Percentiles rank a stretch among this genome's conserved stretches.
These are phyloP conservation scores for Margarornis squamiger DNA, from an alignment of 2,797 vertebrate species.

Conservation along the genomic window DNA sequence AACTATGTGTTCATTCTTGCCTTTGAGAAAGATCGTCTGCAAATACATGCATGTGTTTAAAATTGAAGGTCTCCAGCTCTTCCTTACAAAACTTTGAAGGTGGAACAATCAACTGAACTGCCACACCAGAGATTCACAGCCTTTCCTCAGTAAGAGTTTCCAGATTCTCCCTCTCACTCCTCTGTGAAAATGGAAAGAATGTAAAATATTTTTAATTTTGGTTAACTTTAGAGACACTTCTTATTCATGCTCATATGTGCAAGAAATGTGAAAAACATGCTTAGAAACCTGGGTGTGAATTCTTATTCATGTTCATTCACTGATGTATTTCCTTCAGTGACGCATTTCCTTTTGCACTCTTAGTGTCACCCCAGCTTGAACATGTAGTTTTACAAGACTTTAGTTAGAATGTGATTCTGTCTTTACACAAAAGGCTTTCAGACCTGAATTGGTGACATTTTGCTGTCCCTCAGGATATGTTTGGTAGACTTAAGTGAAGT, in stretches of 20 bases:
- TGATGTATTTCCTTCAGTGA: background rate
- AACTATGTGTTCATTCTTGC: background rate
- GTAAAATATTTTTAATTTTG: background rate
- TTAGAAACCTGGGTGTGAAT: background rate
- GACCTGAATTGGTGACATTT: background rate
- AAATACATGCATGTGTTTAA: background rate
- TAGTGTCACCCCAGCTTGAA: background rate
- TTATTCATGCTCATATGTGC: background rate
- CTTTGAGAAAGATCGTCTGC: background rate
- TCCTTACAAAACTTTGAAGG: background rate
- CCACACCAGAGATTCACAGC: background rate
- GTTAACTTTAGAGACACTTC: background rate
- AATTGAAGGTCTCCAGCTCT: background rate
- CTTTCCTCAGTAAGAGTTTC: background rate
- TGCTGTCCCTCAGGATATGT: background rate
- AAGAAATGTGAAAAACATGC: background rate
- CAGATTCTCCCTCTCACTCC: background rate
- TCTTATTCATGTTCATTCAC: background rate
- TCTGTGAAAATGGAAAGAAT: background rate
- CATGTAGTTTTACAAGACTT: background rate
- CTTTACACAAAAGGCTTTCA: background rate
- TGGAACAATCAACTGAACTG: background rate
- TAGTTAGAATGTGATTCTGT: background rate
- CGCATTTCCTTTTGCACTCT: background rate
- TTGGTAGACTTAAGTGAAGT: background rate